Base-by-base conservation (phyloP, 2,888 invertebrate genomes). In the Chloromyia formosa region DNA sequence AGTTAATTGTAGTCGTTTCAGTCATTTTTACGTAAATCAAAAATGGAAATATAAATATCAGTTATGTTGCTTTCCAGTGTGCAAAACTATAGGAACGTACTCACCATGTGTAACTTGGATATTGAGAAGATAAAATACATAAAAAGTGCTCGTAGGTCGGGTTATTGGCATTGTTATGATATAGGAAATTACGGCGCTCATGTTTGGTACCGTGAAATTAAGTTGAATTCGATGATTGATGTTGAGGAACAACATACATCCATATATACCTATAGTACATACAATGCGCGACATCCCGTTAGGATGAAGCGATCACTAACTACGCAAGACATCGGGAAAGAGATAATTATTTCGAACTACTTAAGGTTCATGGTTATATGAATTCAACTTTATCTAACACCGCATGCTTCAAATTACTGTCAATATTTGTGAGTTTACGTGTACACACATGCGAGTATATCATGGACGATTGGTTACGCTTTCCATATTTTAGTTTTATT, bases 21-120 rank as follows among this genome's bases (percentile, higher is more conserved):
- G 61, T 27, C 35, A 54, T 69, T 56, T 49, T 53, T 18, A 69
- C 69, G 35, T 53, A 35, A 66, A 69, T 56, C 69, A 69, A 69
- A 35, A 35, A 69, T 69, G 69, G 69, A 35, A 69, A 69, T 69
- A 18, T 58, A 20, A 12, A 58, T 58, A 53, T n/a, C 18, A 3
- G 58, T 22, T 58, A 58, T 16, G 22, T 12, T 9, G 22, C 53
- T 18, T 53, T 53, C 4, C 0, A 18, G 14, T 53, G 53, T 53
- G 5, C 5, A 53, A 16, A 53, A 53, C 53, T 16, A 35, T 35
- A 35, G 27, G 7, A 35, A 35, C 2, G 27, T 7, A 35, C 27
- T 35, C 27, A 35, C 27, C 27, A 35, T 7, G 27, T 4, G 27
- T 35, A 35, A 4, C 27, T 35, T 35, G 27, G 7, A 35, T 27